phyloP scores from a whole-genome alignment of 2,797 vertebrate genomes.

The Gambelia wislizenii region DNA sequence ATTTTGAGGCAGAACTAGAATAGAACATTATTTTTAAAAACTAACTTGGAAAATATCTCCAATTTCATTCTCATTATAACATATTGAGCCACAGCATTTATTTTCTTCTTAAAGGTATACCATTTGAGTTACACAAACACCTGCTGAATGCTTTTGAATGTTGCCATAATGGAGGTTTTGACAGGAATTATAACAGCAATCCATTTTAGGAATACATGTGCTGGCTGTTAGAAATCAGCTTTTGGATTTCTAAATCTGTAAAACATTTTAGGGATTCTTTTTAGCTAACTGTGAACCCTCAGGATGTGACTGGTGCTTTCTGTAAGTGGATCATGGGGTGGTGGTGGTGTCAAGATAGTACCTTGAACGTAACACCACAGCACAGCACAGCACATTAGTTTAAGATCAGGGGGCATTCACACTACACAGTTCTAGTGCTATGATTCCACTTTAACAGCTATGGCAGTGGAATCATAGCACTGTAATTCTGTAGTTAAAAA shows the following conservation, averaged over 20 bases:
- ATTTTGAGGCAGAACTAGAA: background rate
- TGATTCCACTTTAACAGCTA: no score
- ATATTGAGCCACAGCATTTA: background rate
- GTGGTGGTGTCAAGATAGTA: background rate
- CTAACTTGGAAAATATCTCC: background rate
- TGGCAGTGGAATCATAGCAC: no score
- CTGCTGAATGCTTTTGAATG: background rate
- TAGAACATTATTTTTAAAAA: background rate
- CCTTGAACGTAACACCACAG: no score
- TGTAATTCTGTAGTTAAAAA: no score
- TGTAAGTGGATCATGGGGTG: background rate
- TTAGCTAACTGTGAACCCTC: background rate
- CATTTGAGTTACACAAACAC: background rate
- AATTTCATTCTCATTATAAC: background rate
- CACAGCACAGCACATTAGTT: background rate
- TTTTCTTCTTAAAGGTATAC: background rate
- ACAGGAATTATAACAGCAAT: background rate
- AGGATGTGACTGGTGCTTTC: background rate
- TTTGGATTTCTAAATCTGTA: background rate
- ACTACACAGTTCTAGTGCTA: no score
- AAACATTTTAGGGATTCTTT: background rate
- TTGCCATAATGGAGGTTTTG: background rate
- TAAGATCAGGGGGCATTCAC: no score
- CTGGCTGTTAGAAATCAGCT: background rate
- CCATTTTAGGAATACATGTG: background rate